Evolutionary conservation across 92 coral and sea anemone genomes (phyloP).

Genomic region (Pocillopora grandis): DNA sequence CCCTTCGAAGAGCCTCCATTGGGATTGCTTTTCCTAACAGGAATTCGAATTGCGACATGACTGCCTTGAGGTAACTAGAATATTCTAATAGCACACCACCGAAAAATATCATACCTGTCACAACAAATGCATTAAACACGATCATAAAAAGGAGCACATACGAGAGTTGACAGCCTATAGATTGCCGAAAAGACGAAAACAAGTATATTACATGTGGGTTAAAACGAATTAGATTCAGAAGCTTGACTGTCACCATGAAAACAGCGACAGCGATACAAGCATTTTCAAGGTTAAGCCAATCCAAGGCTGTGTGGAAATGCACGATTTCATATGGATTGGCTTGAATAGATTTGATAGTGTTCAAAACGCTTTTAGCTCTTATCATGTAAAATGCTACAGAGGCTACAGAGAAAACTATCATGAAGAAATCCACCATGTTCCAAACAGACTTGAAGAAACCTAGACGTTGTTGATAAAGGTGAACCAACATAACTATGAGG

Average conservation of each 20-base stretch:
- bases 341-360: conserved; percentile 27
- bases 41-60: conserved; percentile 46
- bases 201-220: conserved; percentile 50
- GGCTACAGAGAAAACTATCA: conserved; percentile 24
- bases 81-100: conserved; percentile 28
- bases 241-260: conserved; percentile 47
- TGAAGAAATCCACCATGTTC: conserved; percentile 40
- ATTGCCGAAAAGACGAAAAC: conserved; percentile 43
- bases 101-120: conserved; percentile 40
- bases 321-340: conserved; percentile 43
- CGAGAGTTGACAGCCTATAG: conserved; percentile 29
- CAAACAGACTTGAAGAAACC: conserved; percentile 29
- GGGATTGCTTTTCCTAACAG: conserved; percentile 57
- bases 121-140: conserved; percentile 38
- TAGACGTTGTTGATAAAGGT: conserved; percentile 21
- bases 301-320: conserved; percentile 39
- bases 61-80: conserved; percentile 26
- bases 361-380: conserved; percentile 27
- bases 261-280: conserved; percentile 32
- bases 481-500: conserved; percentile 23
- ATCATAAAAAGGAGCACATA: conserved; percentile 18
- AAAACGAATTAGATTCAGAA: conserved; percentile 45
- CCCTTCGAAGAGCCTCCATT: conserved; percentile 24
- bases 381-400: conserved; percentile 36
- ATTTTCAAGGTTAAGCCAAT: conserved; percentile 39